Conservation (phyloP, 2,888 invertebrate species). For the Xanthorhoe designata region DNA sequence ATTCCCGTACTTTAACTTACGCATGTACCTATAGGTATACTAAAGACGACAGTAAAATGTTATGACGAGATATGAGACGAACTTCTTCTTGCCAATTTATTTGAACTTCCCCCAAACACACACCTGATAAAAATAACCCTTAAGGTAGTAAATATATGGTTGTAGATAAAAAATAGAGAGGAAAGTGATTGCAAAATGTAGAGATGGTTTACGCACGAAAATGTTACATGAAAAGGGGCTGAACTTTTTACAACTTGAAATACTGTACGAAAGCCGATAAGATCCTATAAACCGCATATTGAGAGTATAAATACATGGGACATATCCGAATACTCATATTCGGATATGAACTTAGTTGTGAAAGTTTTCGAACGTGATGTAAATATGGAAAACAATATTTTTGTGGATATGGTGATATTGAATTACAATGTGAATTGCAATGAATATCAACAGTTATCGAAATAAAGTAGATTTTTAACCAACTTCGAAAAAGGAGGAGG, state of each 20-base stretch:
- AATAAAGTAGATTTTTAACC: too few species aligned
- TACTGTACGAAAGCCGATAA: constrained; percentile 75
- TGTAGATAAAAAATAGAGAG: constrained; percentile 9
- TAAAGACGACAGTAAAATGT: constrained; percentile 75
- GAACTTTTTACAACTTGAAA: constrained; percentile 79
- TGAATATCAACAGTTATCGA: not conserved
- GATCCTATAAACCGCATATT: constrained; percentile 68
- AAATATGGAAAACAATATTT: not conserved
- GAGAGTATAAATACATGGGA: constrained; percentile 61
- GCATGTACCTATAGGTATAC: constrained; percentile 54
- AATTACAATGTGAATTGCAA: not conserved
- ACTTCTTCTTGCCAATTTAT: constrained; percentile 56
- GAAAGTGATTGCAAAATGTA: constrained; percentile 36
- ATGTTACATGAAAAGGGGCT: constrained; percentile 70
- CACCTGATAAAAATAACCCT: constrained; percentile 41
- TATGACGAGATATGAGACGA: constrained; percentile 77
- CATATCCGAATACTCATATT: constrained; percentile 51
- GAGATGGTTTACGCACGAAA: constrained; percentile 59
- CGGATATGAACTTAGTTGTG: constrained; percentile 34
- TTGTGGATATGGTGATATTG: not conserved
- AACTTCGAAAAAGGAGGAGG: too few species aligned
- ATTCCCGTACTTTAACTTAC: constrained; percentile 62
- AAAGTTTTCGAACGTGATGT: constrained; percentile 19
- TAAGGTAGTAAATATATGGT: constrained; percentile 40
- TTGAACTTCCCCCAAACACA: constrained; percentile 39